Evolutionary conservation across 2,888 invertebrate genomes (phyloP).

Genomic region (Troilus luridus): DNA sequence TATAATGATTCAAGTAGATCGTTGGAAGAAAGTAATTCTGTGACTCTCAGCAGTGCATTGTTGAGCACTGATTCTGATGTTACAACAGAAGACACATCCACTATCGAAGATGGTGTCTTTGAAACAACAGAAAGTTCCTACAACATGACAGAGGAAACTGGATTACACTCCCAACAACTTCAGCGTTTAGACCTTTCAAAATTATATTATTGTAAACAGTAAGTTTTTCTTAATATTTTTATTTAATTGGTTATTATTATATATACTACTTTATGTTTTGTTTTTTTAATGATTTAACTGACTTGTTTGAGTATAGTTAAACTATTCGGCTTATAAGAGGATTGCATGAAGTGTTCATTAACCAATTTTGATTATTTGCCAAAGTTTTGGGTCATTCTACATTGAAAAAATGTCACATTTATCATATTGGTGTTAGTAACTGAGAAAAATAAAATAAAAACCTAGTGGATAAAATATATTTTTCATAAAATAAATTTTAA

Average conservation of each 20-base stretch:
- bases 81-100: neutral
- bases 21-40: neutral
- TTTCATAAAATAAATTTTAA: no score
- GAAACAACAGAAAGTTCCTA: constrained; percentile 7
- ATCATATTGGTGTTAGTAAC: no score
- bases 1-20: neutral
- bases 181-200: neutral
- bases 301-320: no score
- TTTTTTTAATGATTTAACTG: no score
- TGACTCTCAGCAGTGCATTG: neutral
- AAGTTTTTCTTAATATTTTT: neutral
- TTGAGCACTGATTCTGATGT: neutral
- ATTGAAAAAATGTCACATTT: no score
- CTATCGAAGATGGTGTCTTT: neutral
- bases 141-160: neutral
- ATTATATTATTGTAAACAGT: constrained; percentile 42
- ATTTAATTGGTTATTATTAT: neutral
- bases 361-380: no score
- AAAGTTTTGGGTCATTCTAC: no score
- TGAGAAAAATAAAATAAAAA: no score
- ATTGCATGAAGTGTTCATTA: no score
- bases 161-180: constrained; percentile 27
- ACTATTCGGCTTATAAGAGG: no score
- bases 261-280: no score
- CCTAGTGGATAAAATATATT: no score